Evolutionary conservation across 2,113 vertebrate genomes (phyloP), one percentile per base, ranked within the genome.

Genomic region (Eurypyga helias): DNA sequence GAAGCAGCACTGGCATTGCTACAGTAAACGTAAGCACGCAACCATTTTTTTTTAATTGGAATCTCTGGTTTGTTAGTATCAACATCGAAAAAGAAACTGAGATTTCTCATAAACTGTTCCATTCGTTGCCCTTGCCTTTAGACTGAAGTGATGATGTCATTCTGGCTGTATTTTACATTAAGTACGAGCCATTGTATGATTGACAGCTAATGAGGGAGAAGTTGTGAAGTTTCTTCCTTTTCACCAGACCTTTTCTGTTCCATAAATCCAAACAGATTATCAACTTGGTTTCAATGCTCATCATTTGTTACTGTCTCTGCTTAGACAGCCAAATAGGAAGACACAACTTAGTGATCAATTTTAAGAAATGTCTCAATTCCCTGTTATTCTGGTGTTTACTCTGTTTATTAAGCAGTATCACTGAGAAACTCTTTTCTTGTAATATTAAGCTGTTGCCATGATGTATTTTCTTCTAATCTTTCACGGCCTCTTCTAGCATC

Each of bases 1-100:
- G 98, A 36, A 97, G 95, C 29, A 98, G 98, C 92, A 98, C 34
- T 24, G 99, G 99, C 9, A 95, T 99, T 96, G 99, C 99, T 20
- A 98, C 97, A 15, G 98, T 99, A 46, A 98, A 98, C 90, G 99
- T 99, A 94, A 98, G 99, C 95, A 29, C 41, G 43, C 64, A 72
- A 21, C 10, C 23, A 28, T 3, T 3, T 10, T 18, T 69, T 55
- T 70, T 51, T 1, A 11, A 36, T 25, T 46, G 4, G 31, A 64
- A 48, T 72, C 46, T 85, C 45, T 61, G 5, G 12, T 76, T 41
- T 49, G 3, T 94, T 55, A 23, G 7, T 6, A 7, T 8, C 17
- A 45, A 21, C 25, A 10, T 3, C 29, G 51, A 76, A 76, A 76
- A 70, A 69, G 24, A 75, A 64, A 69, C 11, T 38, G 26, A 18